Conservation (phyloP, 1,140 invertebrate genomes). For the Hycleus phaleratus region DNA sequence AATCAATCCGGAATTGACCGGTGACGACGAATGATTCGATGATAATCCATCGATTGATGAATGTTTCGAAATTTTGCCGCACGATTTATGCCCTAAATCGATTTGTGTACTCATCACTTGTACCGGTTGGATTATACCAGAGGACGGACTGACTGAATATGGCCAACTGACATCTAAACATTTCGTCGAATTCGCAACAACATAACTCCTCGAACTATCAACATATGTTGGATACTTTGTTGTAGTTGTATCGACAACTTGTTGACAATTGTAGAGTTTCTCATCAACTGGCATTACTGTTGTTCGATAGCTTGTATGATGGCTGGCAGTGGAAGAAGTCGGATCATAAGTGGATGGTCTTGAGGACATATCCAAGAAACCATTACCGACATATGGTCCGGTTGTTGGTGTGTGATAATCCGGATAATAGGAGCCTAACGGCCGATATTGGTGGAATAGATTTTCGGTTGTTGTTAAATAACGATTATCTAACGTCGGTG, state of each 20-base stretch:
- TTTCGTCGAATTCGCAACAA: constrained; percentile 44
- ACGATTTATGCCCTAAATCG: constrained; percentile 31
- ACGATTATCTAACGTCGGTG: constrained; percentile 62
- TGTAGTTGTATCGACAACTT: constrained; percentile 42
- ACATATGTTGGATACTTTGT: constrained; percentile 42
- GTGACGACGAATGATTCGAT: constrained; percentile 50
- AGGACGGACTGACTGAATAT: constrained; percentile 44
- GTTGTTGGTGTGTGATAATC: constrained; percentile 57
- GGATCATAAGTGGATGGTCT: constrained; percentile 46
- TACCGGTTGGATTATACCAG: constrained; percentile 44
- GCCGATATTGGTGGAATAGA: constrained; percentile 78
- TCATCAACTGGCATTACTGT: constrained; percentile 47
- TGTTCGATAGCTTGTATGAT: constrained; percentile 43
- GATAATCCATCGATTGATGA: constrained; percentile 47
- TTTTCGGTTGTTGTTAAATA: constrained; percentile 71
- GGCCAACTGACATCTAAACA: constrained; percentile 42
- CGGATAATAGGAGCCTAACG: constrained; percentile 65
- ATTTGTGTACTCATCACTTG: constrained; percentile 36
- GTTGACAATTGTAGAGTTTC: constrained; percentile 56
- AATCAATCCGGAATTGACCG: constrained; percentile 47
- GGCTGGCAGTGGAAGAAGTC: constrained; percentile 46
- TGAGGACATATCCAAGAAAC: constrained; percentile 63
- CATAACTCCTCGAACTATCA: constrained; percentile 47
- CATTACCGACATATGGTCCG: constrained; percentile 64
- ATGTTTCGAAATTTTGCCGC: constrained; percentile 44